These are phyloP conservation scores for Urocyon cinereoargenteus DNA, from an alignment of 2,797 vertebrate species.

Conservation along the genomic window DNA sequence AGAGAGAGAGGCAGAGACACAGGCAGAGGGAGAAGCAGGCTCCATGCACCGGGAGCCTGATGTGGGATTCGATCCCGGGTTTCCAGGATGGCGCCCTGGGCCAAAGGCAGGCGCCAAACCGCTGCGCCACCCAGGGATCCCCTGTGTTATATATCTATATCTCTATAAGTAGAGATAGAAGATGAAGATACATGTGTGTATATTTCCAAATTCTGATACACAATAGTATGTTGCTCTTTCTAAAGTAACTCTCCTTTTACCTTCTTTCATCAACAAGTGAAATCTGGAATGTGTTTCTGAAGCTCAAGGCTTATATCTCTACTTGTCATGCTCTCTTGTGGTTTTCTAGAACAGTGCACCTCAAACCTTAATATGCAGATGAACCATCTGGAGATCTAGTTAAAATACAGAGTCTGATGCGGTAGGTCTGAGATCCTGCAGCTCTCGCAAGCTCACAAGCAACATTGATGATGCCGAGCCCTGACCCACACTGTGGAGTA, in stretches of 20 bases:
- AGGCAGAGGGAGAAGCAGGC: too few relatives aligned
- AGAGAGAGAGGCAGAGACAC: too few relatives aligned
- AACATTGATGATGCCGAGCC: neutral
- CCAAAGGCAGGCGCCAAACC: too few relatives aligned
- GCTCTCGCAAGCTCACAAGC: neutral
- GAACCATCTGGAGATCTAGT: neutral
- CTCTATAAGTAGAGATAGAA: neutral
- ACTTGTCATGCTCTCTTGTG: neutral
- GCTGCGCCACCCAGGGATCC: too few relatives aligned
- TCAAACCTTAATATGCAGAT: neutral
- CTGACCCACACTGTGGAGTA: too few relatives aligned
- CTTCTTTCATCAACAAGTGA: neutral
- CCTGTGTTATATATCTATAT: neutral
- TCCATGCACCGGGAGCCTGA: too few relatives aligned
- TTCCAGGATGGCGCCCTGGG: too few relatives aligned
- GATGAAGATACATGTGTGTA: neutral
- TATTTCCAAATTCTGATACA: neutral
- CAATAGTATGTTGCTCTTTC: neutral
- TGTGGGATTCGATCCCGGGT: too few relatives aligned
- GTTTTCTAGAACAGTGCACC: neutral
- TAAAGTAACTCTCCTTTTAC: conserved; percentile 13
- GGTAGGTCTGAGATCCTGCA: neutral
- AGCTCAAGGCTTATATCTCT: neutral
- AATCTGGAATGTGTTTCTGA: neutral
- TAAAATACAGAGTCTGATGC: neutral